Base-by-base conservation (phyloP, 2,888 invertebrate genomes). In the Aradus depressus region DNA sequence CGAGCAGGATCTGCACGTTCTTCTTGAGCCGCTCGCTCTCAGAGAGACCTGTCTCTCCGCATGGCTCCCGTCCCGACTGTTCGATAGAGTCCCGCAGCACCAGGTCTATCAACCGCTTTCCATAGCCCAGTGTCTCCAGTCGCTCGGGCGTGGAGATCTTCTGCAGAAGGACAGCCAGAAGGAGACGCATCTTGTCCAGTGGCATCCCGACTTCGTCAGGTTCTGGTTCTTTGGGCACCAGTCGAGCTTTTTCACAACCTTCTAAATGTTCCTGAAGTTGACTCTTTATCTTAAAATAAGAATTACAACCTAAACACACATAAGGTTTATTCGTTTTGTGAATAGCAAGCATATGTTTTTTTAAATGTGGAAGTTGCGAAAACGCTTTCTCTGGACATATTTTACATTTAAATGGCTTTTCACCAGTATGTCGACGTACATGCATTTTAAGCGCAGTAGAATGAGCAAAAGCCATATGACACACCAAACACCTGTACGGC, bases 331-430 rank as follows among this genome's bases (percentile, higher is more conserved):
- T 75, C 59, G 83, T 77, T 25, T 84, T 81, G 65, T 89, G 89
- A 49, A 89, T 85, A 62, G 83, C 83, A 55, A 78, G 75, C 86
- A 90, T 86, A 65, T 90, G 89, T 55, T 87, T 84, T 67, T 89
- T 89, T 67, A 89, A 77, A 64, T 89, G 89, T 0, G 89, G 86
- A 51, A 89, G 67, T 64, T 89, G 89, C 0, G 84, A 81, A 66
- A 88, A 88, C 1, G 80, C 77, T 31, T 79, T 74, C 31, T 79
- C 78, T 38, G 70, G 68, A 55, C 67, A 68, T 19, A 67, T 58
- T 16, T 64, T 61, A 54, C 68, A 68, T 41, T 72, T 74, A 65
- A 88, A 88, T 0, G 89, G 89, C 61, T 86, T 84, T 65, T 89
- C 89, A 0, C 89, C 89, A 0, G 88, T 88, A 64, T 88, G 88